phyloP scores from a whole-genome alignment of 2,888 invertebrate genomes.

The Xestia ashworthii region DNA sequence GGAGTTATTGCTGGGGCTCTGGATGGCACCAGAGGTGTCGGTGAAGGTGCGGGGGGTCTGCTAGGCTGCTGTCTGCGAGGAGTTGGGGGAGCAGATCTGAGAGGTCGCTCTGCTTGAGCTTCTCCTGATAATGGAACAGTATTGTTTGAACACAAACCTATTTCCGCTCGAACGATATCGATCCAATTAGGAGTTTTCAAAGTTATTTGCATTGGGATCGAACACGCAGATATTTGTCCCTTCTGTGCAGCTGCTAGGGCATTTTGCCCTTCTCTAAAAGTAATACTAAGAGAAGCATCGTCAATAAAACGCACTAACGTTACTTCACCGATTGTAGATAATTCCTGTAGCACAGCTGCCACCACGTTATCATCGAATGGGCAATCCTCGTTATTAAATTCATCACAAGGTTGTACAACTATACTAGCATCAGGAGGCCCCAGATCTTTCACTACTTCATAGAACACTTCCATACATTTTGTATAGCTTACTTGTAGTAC shows the following conservation, averaged over 20 bases:
- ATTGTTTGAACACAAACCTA: constrained; percentile 95
- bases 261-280: constrained; percentile 97
- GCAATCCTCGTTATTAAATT: constrained; percentile 87
- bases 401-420: constrained; percentile 91
- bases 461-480: constrained; percentile 95
- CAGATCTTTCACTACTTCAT: constrained; percentile 95
- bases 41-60: constrained; percentile 92
- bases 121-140: constrained; percentile 94
- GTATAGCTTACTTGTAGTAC: constrained; percentile 95
- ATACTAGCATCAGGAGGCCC: constrained; percentile 99
- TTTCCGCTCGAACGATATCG: constrained; percentile 95
- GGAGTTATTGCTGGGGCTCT: constrained; percentile 87
- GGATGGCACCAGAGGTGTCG: constrained; percentile 85
- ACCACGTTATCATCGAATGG: constrained; percentile 96
- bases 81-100: constrained; percentile 86
- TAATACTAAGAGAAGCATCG: constrained; percentile 95
- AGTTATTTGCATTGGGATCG: constrained; percentile 92
- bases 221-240: constrained; percentile 91
- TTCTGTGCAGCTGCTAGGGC: constrained; percentile 94
- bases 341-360: constrained; percentile 94
- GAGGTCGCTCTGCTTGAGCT: constrained; percentile 79
- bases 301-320: constrained; percentile 97
- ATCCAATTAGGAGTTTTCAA: constrained; percentile 97
- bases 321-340: constrained; percentile 96
- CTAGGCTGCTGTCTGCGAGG: constrained; percentile 90